phyloP scores from a whole-genome alignment of 2,888 invertebrate genomes.

The Hartigia nigra region DNA sequence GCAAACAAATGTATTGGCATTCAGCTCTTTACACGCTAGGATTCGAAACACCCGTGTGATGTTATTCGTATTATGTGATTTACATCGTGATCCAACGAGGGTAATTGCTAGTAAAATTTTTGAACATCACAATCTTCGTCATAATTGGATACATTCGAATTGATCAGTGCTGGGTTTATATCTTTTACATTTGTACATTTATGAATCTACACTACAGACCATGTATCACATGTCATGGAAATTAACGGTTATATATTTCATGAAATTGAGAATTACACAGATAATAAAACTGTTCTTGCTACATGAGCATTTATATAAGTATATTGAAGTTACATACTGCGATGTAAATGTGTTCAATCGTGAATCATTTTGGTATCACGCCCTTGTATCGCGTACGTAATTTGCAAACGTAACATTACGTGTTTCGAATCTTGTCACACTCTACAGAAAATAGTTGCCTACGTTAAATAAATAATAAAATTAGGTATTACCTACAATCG shows the following conservation, averaged over 20 bases:
- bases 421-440: constrained; percentile 63
- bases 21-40: constrained; percentile 45
- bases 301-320: neutral
- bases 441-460: constrained; percentile 62
- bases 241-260: neutral
- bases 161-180: neutral
- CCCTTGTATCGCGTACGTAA: constrained; percentile 55
- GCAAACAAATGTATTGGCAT: constrained; percentile 54
- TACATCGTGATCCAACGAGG: constrained; percentile 34
- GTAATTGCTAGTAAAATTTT: neutral
- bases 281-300: neutral
- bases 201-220: neutral
- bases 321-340: neutral
- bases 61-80: constrained; percentile 52
- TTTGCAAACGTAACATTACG: constrained; percentile 56
- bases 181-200: neutral
- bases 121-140: neutral
- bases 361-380: neutral
- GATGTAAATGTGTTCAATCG: neutral
- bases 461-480: constrained; percentile 54
- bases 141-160: neutral
- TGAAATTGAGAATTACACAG: neutral
- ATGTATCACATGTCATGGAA: neutral
- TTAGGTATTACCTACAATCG: constrained; percentile 55
- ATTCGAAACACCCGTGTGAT: constrained; percentile 57